Conservation (phyloP, 1,140 invertebrate species). For the Whitmania pigra region DNA sequence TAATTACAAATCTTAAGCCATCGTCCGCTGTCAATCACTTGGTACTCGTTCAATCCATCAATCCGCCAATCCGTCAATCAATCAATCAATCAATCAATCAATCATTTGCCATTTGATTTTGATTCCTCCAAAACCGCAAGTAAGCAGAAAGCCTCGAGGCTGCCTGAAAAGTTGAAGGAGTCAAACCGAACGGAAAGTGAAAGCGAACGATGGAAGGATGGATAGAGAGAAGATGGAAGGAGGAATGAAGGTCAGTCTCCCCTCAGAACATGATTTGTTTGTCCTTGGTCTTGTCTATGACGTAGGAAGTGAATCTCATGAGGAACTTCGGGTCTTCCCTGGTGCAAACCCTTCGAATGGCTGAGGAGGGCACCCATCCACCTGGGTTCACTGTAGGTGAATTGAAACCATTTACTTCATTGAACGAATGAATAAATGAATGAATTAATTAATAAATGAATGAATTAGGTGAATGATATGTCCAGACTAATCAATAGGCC, state of each 20-base stretch:
- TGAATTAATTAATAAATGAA: too few relatives aligned
- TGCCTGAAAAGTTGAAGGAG: too few relatives aligned
- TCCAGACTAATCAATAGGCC: background rate
- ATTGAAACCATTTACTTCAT: background rate
- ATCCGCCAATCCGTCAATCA: too few relatives aligned
- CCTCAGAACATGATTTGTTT: constrained; percentile 64
- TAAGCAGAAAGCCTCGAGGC: too few relatives aligned
- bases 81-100: too few relatives aligned
- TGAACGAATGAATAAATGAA: too few relatives aligned
- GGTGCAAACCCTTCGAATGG: constrained; percentile 89
- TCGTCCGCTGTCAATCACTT: too few relatives aligned
- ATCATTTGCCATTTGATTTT: background rate
- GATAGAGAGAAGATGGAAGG: too few relatives aligned
- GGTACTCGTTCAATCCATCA: background rate
- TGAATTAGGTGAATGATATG: background rate
- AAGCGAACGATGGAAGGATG: too few relatives aligned
- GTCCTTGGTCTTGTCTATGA: constrained; percentile 76
- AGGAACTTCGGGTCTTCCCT: constrained; percentile 98
- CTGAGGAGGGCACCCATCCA: constrained; percentile 68
- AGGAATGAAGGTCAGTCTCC: too few relatives aligned
- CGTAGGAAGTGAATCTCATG: constrained; percentile 90
- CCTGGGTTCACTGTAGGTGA: constrained; percentile 41
- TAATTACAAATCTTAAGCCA: too few relatives aligned
- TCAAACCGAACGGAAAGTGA: too few relatives aligned
- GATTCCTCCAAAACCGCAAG: background rate